These are phyloP conservation scores for Eupithecia pulchellata DNA, from an alignment of 2,888 invertebrate genomes.

Conservation along the genomic window DNA sequence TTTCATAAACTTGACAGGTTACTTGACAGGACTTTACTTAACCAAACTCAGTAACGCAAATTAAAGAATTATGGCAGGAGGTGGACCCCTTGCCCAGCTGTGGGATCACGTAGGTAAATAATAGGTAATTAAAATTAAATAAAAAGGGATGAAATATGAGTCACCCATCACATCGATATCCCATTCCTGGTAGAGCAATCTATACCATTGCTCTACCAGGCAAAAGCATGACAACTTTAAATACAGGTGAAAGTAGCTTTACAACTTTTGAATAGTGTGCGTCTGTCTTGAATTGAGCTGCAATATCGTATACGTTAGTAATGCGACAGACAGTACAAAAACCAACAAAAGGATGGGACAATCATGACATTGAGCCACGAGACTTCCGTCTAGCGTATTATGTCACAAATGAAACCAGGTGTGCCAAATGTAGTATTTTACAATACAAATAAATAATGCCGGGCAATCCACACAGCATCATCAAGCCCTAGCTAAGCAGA, in stretches of 20 bases:
- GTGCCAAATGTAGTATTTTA: neutral
- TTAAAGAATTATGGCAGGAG: too few species aligned
- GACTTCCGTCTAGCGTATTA: neutral
- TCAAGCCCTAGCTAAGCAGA: too few species aligned
- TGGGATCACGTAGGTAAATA: too few species aligned
- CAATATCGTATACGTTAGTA: neutral
- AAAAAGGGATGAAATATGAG: too few species aligned
- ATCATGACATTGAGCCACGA: neutral
- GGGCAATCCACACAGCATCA: too few species aligned
- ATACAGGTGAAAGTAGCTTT: neutral
- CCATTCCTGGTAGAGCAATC: neutral
- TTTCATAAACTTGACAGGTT: too few species aligned
- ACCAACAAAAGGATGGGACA: neutral
- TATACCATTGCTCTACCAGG: too few species aligned
- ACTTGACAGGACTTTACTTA: too few species aligned
- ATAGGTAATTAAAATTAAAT: too few species aligned
- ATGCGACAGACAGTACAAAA: neutral
- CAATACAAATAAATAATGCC: neutral
- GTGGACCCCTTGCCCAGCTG: too few species aligned
- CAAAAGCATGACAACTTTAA: neutral
- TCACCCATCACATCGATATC: too few species aligned
- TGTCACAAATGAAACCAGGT: neutral
- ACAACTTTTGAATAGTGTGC: neutral
- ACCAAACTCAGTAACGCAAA: too few species aligned
- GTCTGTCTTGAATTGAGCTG: neutral